Conservation (phyloP, 2,888 invertebrate species). For the Eumacrocentrus americanus region DNA sequence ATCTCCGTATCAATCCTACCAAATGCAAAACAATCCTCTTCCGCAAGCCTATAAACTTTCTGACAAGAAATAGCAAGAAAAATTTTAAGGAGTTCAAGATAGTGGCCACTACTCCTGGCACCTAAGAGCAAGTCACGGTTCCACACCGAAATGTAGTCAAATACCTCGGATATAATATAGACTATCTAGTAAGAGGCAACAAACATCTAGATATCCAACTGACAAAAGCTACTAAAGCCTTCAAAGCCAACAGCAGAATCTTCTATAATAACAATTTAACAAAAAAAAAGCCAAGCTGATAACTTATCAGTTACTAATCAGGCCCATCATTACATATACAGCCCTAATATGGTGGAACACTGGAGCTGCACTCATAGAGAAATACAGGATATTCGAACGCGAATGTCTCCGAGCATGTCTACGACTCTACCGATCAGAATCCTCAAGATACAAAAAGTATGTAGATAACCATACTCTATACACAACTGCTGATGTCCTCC, state of each 20-base stretch:
- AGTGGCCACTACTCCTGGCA: not conserved
- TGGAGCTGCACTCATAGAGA: constrained; percentile 21
- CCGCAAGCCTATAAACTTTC: constrained; percentile 8
- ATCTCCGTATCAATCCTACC: constrained; percentile 23
- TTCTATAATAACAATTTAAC: constrained; percentile 3
- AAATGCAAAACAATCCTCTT: constrained; percentile 33
- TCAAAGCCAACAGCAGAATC: constrained; percentile 2
- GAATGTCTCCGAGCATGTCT: not conserved
- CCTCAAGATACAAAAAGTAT: not conserved
- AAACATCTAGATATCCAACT: constrained; percentile 16
- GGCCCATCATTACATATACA: not conserved
- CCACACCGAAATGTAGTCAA: constrained; percentile 20
- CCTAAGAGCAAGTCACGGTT: not conserved
- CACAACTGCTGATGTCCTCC: not conserved
- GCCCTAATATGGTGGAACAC: constrained; percentile 27
- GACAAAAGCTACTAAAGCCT: constrained; percentile 15
- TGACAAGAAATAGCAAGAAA: not conserved
- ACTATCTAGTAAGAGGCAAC: constrained; percentile 8
- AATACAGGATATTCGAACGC: constrained; percentile 26
- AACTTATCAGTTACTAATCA: not conserved
- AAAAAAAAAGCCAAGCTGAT: not conserved
- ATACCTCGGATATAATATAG: constrained; percentile 28
- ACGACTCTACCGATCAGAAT: not conserved
- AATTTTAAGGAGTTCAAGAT: not conserved
- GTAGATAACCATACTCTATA: not conserved